Conservation (phyloP, 2,888 invertebrate species). For the Steinernema carpocapsae region DNA sequence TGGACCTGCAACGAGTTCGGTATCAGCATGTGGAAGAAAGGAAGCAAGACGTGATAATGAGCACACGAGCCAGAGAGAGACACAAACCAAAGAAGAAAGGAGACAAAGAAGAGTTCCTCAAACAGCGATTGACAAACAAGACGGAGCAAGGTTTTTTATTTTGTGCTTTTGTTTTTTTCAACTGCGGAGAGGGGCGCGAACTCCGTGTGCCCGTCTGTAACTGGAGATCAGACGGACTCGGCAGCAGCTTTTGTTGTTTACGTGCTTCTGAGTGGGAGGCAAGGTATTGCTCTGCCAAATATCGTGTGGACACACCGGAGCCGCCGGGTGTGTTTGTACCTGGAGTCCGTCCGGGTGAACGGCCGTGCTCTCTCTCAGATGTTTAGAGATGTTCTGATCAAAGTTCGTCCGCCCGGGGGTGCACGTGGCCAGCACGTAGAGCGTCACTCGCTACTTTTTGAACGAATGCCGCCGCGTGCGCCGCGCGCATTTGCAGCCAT, state of each 20-base stretch:
- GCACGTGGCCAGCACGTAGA: slow-evolving; percentile 21
- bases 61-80: background rate
- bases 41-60: too few species aligned
- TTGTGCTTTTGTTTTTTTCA: background rate
- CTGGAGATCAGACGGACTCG: slow-evolving; percentile 28
- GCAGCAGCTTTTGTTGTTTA: slow-evolving; percentile 21
- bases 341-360: slow-evolving; percentile 6
- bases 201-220: slow-evolving; percentile 4
- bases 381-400: slow-evolving; percentile 4
- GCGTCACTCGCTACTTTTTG: slow-evolving; percentile 22
- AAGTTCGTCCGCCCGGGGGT: slow-evolving; percentile 13
- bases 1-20: slow-evolving; percentile 4
- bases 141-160: background rate
- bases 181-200: background rate
- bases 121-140: too few species aligned
- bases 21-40: background rate
- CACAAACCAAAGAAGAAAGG: background rate
- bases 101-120: background rate
- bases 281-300: too few species aligned
- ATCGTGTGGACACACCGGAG: background rate
- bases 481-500: slow-evolving; percentile 22
- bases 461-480: background rate
- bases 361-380: background rate
- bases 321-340: slow-evolving; percentile 13
- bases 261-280: background rate